A percentile compares a stretch with the other conserved stretches of the same genome.
Evolutionary conservation across 2,797 vertebrate genomes (phyloP).

Genomic region (Simalia tracyae): DNA sequence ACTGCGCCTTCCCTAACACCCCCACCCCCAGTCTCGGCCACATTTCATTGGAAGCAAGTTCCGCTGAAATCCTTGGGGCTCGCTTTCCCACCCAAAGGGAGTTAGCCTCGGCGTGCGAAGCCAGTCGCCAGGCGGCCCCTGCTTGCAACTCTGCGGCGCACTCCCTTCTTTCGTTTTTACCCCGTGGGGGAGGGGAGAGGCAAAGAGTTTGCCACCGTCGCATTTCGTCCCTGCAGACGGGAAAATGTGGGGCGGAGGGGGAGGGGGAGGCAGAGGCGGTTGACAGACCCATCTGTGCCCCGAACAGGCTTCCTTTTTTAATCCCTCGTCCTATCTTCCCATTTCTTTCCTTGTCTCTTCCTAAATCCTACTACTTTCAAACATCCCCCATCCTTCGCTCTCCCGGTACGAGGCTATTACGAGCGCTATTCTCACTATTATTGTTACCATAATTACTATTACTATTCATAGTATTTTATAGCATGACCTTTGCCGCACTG

Average conservation of each 20-base stretch:
- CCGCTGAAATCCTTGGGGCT: not conserved
- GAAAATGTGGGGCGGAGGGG: not conserved
- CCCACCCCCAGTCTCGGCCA: not conserved
- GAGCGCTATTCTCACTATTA: no score
- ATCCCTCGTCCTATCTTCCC: not conserved
- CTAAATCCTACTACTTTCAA: not conserved
- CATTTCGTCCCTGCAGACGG: conserved; percentile 10
- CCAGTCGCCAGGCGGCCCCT: not conserved
- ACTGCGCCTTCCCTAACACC: not conserved
- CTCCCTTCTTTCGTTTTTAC: not conserved
- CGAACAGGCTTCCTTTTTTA: conserved; percentile 27
- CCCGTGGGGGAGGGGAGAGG: not conserved
- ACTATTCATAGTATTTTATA: not conserved
- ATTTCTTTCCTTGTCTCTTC: not conserved
- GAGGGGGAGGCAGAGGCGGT: not conserved
- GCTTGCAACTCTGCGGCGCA: not conserved
- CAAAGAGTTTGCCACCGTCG: conserved; percentile 8
- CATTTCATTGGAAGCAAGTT: not conserved
- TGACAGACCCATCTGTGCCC: conserved; percentile 47
- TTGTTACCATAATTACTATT: not conserved
- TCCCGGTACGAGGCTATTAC: no score
- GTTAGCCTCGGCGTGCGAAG: not conserved
- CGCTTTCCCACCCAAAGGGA: not conserved
- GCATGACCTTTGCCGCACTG: not conserved
- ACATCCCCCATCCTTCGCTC: not conserved